A percentile compares a stretch with the other conserved stretches of the same genome.
These are phyloP conservation scores for Mallateleia sp. DNA, from an alignment of 2,888 invertebrate genomes.

Conservation along the genomic window DNA sequence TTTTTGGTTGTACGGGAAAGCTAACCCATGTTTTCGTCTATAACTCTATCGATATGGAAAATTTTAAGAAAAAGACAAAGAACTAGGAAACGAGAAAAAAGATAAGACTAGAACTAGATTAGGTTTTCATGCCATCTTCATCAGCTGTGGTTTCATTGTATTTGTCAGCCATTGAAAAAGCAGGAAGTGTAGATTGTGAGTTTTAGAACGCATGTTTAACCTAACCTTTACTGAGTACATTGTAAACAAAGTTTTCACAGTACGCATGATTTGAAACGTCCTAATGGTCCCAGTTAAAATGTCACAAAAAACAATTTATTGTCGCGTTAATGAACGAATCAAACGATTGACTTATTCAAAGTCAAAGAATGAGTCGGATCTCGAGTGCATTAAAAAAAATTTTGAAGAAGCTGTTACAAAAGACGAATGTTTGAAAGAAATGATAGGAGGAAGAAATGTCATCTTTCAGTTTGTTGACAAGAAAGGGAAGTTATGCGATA, in stretches of 20 bases:
- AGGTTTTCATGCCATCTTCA: too few relatives aligned
- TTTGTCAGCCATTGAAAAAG: too few relatives aligned
- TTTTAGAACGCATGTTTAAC: conserved; percentile 13
- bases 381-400: conserved; percentile 2
- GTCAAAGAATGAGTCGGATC: background rate
- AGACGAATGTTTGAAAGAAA: background rate
- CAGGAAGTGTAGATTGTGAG: too few relatives aligned
- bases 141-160: too few relatives aligned
- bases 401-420: background rate
- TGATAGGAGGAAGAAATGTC: background rate
- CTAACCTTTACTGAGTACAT: conserved; percentile 12
- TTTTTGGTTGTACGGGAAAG: too few relatives aligned
- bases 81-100: too few relatives aligned
- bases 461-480: conserved; percentile 13
- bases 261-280: background rate
- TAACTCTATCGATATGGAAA: too few relatives aligned
- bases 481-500: background rate
- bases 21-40: too few relatives aligned
- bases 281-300: background rate
- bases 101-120: too few relatives aligned
- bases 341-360: background rate
- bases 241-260: conserved; percentile 12
- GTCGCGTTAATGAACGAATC: conserved; percentile 8
- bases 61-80: too few relatives aligned
- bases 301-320: conserved; percentile 5